Base-by-base conservation (phyloP, 2,888 invertebrate species). In the Schizotus pectinicornis region DNA sequence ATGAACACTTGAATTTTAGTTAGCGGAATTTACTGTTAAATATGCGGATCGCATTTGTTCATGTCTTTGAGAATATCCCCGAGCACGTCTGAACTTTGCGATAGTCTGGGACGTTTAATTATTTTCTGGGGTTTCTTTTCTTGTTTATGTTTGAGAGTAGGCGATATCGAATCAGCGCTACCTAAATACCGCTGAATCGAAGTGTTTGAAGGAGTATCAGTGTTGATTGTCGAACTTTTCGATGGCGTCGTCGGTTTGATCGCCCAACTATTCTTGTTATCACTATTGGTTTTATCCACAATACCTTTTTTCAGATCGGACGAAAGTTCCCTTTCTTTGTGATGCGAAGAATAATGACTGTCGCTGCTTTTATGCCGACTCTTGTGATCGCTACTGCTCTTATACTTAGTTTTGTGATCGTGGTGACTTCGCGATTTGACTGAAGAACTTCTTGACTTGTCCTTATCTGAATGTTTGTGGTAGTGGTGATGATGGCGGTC, bases 1-100 rank as follows among this genome's bases (percentile, higher is more conserved):
- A 42, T 48, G 48, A 48, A 55, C 55, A 56, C 43, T 35, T 41
- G 14, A 37, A 5, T 39, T 36, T 45, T 37, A n/a, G 32, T n/a
- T 13, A 35, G 14, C 14, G 13, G 12, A 48, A 34, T 62, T 68
- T 70, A 72, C 67, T 74, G 74, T 70, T 73, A 74, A 70, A 74
- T 75, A 55, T 72, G 72, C 37, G 73, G 74, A 67, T 77, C 75
- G 61, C 73, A 72, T 56, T 75, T 77, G 59, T 75, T 76, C 79
- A 79, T 79, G 61, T 76, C 72, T 64, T 79, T 79, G 42, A 79
- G 63, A 55, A 79, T 79, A 69, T 79, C 79, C 41, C 79, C 79
- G 39, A 79, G 70, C 41, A 79, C 69, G 62, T 79, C 79, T 11
- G 77, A 72, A 6, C 76, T 76, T 49, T 74, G 73, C 11, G 75